phyloP scores from a whole-genome alignment of 2,797 vertebrate species.

The Chiropotes sagulatus region DNA sequence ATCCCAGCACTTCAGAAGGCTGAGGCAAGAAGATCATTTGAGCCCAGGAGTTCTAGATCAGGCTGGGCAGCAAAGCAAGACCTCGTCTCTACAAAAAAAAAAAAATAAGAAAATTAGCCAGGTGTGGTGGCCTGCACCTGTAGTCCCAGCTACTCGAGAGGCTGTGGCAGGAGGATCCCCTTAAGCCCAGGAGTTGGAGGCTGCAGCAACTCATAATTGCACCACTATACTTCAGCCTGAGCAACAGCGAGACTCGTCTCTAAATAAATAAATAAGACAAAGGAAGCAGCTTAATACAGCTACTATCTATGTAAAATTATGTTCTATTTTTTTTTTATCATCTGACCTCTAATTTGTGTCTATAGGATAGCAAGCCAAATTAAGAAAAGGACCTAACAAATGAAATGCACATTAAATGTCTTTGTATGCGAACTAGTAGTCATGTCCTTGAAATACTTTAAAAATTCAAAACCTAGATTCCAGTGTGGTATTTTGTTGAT shows the following conservation, averaged over 20 bases:
- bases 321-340: background rate
- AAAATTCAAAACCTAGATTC: conserved; percentile 41
- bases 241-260: background rate
- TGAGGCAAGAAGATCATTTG: background rate
- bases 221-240: background rate
- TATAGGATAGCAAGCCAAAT: conserved; percentile 19
- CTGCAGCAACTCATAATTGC: background rate
- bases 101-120: background rate
- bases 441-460: background rate
- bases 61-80: background rate
- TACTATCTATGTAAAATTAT: background rate
- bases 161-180: background rate
- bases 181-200: background rate
- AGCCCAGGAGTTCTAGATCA: background rate
- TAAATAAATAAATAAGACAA: background rate
- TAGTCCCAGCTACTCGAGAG: background rate
- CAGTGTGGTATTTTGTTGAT: background rate
- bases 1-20: background rate
- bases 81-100: background rate
- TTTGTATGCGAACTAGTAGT: background rate
- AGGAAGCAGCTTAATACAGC: background rate
- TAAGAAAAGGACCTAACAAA: background rate
- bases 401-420: background rate
- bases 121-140: background rate
- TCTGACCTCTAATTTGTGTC: background rate